Evolutionary conservation across 2,888 invertebrate species (phyloP), one percentile per base, ranked within the genome.

Genomic region (Tipula vernalis): DNA sequence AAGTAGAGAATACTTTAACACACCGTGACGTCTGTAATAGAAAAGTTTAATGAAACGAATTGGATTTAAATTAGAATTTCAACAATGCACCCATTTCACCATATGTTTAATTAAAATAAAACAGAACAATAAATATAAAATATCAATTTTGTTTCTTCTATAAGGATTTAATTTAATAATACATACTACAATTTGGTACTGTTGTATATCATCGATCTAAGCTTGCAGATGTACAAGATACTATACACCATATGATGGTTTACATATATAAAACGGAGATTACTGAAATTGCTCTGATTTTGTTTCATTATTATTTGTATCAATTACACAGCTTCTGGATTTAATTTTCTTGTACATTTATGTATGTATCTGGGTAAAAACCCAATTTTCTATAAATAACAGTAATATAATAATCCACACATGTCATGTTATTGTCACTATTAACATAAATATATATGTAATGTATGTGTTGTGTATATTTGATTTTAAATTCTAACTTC

Each of bases 361-460:
- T 28, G 12, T 71, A 71, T 71, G 3, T 39, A 39, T 39, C 39
- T 71, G 12, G 71, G 28, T 18, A 71, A 71, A 28, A 71, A 18
- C 28, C 28, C 28, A 71, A 71, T 71, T 71, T 28, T 71, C 71
- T 71, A 71, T 71, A 71, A 71, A 71, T 71, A 71, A 18, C 0
- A 71, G 71, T 51, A 51, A 51, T 51, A 51, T 28, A 71, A 71
- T 71, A 71, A 71, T 71, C 71, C 28, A 71, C 71, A 71, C 71
- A 71, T 71, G 71, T 71, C 71, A 71, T 71, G 71, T 71, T 71
- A 71, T 71, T 71, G 71, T 71, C 71, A 71, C 71, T 71, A 71
- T 71, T 71, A 71, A 71, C 71, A 71, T 71, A 71, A 71, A 71
- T 28, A 71, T 71, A 28, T 57, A 57, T 15, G 51, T 5, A n/a